Percentiles rank a stretch among this genome's conserved stretches.
phyloP scores from a whole-genome alignment of 2,888 invertebrate genomes.

The Dryobota labecula region DNA sequence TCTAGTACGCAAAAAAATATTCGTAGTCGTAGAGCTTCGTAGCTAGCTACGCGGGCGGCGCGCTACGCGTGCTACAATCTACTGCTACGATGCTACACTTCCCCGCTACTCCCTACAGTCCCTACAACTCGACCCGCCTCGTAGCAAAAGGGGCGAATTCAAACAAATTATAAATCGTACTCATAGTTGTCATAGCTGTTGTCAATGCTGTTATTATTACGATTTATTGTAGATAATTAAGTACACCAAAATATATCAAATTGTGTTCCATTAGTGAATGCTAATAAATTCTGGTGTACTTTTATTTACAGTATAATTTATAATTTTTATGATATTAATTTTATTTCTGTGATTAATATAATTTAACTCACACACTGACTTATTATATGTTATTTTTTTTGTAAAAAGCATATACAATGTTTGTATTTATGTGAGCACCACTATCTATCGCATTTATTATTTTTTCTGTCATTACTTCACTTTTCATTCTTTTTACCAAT shows the following conservation, averaged over 20 bases:
- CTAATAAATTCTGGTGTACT: not conserved
- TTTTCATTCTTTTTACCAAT: too few species aligned
- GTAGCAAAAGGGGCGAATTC: constrained; percentile 22
- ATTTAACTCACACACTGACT: too few species aligned
- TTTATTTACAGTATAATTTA: not conserved
- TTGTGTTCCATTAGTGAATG: not conserved
- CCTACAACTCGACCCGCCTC: not conserved
- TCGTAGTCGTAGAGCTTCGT: constrained; percentile 25
- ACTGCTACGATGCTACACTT: constrained; percentile 54
- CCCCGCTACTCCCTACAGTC: constrained; percentile 15
- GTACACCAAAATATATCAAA: not conserved
- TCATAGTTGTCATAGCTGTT: not conserved
- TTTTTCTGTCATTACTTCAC: too few species aligned
- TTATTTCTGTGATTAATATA: too few species aligned
- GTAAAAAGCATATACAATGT: too few species aligned
- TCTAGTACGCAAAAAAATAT: constrained; percentile 10
- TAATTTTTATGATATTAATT: too few species aligned
- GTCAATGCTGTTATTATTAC: not conserved
- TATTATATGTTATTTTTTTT: too few species aligned
- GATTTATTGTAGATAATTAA: not conserved
- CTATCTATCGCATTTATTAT: too few species aligned
- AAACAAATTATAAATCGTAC: not conserved
- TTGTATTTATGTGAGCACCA: too few species aligned
- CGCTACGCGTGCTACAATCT: constrained; percentile 64
- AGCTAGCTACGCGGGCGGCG: constrained; percentile 56